Base-by-base conservation (phyloP, 1,140 invertebrate species). In the Calosoma granatense region DNA sequence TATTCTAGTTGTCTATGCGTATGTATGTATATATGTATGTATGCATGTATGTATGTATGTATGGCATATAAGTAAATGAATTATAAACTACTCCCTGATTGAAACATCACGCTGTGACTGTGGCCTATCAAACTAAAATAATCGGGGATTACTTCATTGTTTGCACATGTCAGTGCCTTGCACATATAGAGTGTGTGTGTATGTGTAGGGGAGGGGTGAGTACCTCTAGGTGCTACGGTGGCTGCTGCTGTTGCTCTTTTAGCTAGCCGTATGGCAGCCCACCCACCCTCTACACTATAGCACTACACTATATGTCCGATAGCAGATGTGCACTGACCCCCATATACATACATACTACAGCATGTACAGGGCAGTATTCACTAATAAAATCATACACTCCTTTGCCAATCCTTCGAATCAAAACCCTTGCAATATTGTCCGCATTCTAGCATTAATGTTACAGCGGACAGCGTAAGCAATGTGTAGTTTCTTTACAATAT, bases 81-180 rank as follows among this genome's bases (percentile, higher is more conserved):
- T 64, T 60, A 64, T 64, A 64, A 62, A 64, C 51, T 60, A 62
- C 47, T 55, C 54, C 54, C 58, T 63, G 62, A 64, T 64, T 63
- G 62, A 62, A 60, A 62, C 64, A 63, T 65, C 64, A 60, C 58
- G 60, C 59, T 60, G 60, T 51, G 62, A 57, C 26, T 36, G 26
- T 36, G 26, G 26, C 6, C 26, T 36, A 36, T 36, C 26, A 36
- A 36, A 36, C 6, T 36, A 36, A 36, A 36, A 36, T 36, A 36
- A 36, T 36, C 26, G 26, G 6, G 26, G 26, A 36, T 36, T 36
- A 36, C n/a, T 36, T n/a, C 26, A 36, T 36, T 36, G 26, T 36
- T 36, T 36, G 26, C 26, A 36, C 26, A 36, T 36, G 26, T 36
- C 26, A 36, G 26, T 36, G 26, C n/a, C 26, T 6, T n/a, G 26